These are phyloP conservation scores for Timema podura DNA, from an alignment of 2,888 invertebrate genomes.

Conservation along the genomic window DNA sequence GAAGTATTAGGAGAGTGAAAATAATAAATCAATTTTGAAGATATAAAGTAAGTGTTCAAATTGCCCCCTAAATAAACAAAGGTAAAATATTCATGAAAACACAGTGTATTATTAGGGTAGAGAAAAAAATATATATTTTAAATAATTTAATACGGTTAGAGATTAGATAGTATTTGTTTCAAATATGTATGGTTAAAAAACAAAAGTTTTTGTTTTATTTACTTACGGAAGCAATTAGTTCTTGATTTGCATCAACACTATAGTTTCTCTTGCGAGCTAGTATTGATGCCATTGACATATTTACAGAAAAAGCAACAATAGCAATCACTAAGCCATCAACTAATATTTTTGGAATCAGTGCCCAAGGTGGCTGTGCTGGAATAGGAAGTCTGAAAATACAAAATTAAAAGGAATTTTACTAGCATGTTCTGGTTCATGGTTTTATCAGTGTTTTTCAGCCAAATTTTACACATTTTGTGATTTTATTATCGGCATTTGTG, in stretches of 20 bases:
- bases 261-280: conserved; percentile 69
- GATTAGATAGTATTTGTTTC: no score
- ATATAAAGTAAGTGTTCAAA: no score
- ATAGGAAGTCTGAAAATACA: conserved; percentile 51
- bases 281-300: conserved; percentile 70
- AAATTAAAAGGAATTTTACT: not conserved
- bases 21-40: no score
- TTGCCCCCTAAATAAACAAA: no score
- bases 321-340: conserved; percentile 63
- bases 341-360: conserved; percentile 52
- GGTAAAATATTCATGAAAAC: no score
- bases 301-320: conserved; percentile 67
- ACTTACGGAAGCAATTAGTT: conserved; percentile 57
- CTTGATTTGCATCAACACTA: conserved; percentile 68
- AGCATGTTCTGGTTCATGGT: not conserved
- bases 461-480: no score
- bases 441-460: not conserved
- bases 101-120: no score
- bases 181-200: no score
- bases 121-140: no score
- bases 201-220: not conserved
- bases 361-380: conserved; percentile 54
- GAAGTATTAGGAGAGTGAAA: no score
- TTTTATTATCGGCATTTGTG: not conserved
- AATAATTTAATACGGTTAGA: no score